Evolutionary conservation across 2,888 invertebrate species (phyloP).

Genomic region (Panzeria rudis): DNA sequence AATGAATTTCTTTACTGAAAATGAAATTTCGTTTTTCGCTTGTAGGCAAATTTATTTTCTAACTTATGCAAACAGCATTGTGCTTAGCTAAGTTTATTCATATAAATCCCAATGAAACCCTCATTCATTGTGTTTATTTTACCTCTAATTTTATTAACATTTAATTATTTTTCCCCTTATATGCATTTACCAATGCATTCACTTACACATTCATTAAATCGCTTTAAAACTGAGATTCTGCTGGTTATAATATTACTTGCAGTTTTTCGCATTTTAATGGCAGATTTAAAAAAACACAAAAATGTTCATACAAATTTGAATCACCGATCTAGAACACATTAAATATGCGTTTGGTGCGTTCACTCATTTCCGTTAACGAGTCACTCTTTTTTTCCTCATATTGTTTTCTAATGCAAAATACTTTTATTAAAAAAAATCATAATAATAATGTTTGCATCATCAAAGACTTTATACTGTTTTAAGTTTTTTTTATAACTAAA

Average conservation of each 20-base stretch:
- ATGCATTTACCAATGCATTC: slow-evolving; percentile 7
- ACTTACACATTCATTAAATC: slow-evolving; percentile 19
- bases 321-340: slow-evolving; percentile 71
- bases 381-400: not conserved
- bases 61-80: too few species aligned
- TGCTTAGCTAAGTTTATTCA: too few species aligned
- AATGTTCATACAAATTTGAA: slow-evolving; percentile 21
- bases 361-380: slow-evolving; percentile 56
- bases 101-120: too few species aligned
- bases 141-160: too few species aligned
- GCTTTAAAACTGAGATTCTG: not conserved
- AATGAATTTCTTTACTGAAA: too few species aligned
- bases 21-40: too few species aligned
- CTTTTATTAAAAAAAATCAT: not conserved
- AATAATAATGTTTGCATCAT: not conserved
- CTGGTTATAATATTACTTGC: not conserved
- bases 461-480: not conserved
- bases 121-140: too few species aligned
- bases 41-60: too few species aligned
- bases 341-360: slow-evolving; percentile 65
- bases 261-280: slow-evolving; percentile 20
- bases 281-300: not conserved
- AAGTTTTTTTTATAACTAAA: not conserved
- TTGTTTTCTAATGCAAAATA: slow-evolving; percentile 45
- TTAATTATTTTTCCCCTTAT: too few species aligned